phyloP scores from a whole-genome alignment of 2,113 vertebrate species.

The Carettochelys insculpta region DNA sequence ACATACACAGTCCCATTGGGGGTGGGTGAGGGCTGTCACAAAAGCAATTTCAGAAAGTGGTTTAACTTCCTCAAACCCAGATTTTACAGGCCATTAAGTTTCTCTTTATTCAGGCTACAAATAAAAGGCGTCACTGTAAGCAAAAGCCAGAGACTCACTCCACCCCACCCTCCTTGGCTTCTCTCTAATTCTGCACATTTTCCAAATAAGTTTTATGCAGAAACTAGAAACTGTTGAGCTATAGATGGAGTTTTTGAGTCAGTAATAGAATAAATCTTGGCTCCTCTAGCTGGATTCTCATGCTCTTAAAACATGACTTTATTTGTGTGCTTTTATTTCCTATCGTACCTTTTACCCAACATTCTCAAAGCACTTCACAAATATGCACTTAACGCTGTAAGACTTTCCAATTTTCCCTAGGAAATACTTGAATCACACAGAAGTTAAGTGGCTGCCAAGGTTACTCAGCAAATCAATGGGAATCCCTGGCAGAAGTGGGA shows the following conservation, averaged over 20 bases:
- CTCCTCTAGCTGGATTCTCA: not conserved
- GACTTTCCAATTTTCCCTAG: not conserved
- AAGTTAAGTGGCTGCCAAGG: not conserved
- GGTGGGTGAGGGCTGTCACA: not conserved
- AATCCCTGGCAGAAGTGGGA: not conserved
- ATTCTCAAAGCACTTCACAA: not conserved
- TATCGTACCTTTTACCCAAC: not conserved
- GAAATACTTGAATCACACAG: not conserved
- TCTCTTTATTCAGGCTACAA: not conserved
- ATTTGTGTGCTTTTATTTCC: not conserved
- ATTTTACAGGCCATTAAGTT: not conserved
- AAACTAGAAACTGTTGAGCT: not conserved
- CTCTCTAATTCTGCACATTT: not conserved
- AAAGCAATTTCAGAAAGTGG: not conserved
- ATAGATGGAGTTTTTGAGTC: not conserved
- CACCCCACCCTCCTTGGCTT: not conserved
- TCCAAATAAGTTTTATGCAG: not conserved
- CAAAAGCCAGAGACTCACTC: not conserved
- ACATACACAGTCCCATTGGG: not conserved
- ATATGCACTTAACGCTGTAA: not conserved
- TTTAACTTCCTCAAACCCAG: not conserved
- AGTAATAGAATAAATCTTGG: not conserved
- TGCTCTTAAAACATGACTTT: not conserved
- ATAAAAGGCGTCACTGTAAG: rapidly evolving
- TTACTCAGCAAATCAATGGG: not conserved